Evolutionary conservation across 2,113 vertebrate genomes (phyloP), one percentile per base, ranked within the genome.

Genomic region (Dicaeum eximium): DNA sequence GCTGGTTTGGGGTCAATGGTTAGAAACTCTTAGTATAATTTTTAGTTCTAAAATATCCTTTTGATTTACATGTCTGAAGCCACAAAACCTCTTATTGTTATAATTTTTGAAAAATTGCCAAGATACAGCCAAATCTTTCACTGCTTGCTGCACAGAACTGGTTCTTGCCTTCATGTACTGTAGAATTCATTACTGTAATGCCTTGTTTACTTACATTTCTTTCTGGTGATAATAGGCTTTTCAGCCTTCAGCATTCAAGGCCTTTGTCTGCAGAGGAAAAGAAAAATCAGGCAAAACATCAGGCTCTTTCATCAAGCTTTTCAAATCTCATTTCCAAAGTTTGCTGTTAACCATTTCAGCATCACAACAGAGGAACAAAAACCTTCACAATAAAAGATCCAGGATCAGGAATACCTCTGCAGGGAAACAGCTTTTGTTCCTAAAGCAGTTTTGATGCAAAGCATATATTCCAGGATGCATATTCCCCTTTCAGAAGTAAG

Each of bases 151-250:
- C 80, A 62, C 89, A 85, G 87, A 96, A 62, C 80, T 87, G 15
- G 60, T 95, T 96, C 93, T 95, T 95, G 86, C 91, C 86, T 97
- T 95, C 50, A 11, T 90, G 91, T 72, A 88, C 69, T 73, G 73
- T 92, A 95, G 93, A 96, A 95, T 94, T 97, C 92, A 95, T 97
- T 96, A 95, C 80, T 94, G 93, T 95, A 96, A 97, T 95, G 92
- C 88, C 90, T 95, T 97, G 95, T 97, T 97, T 97, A 95, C 95
- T 97, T 95, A 95, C 91, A 91, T 95, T 96, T 96, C 91, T 95
- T 93, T 93, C 92, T 88, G 70, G 85, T 84, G 83, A 93, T 96
- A 97, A 96, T 96, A 96, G 75, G 88, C 92, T 96, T 96, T 95
- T 95, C 93, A 96, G 86, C 66, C 92, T 88, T 96, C 88, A 83